phyloP scores from a whole-genome alignment of 2,888 invertebrate species.

The Euclidia mi region DNA sequence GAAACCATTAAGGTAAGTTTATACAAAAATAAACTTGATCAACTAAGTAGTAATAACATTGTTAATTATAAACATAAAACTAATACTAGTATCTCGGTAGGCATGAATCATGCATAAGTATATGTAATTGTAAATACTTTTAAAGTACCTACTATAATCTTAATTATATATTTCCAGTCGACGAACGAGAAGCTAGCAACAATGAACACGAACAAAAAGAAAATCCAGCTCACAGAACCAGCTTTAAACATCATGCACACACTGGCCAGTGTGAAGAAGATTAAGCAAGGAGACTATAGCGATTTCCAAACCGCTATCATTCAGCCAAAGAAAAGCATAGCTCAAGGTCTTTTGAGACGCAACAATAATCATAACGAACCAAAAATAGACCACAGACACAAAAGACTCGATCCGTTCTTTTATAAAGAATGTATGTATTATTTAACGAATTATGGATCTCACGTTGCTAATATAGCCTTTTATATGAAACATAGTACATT shows the following conservation, averaged over 20 bases:
- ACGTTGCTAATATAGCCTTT: slow-evolving; percentile 93
- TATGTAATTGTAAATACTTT: no score
- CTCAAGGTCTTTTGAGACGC: slow-evolving; percentile 82
- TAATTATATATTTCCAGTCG: no score
- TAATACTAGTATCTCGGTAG: no score
- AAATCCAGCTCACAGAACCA: slow-evolving; percentile 87
- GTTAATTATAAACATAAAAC: no score
- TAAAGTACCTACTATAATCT: no score
- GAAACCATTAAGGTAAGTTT: slow-evolving; percentile 80
- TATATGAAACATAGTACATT: slow-evolving; percentile 93
- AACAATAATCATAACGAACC: slow-evolving; percentile 76
- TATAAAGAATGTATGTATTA: slow-evolving; percentile 96
- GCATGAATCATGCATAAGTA: not conserved
- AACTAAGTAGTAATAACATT: not conserved
- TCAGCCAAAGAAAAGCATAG: slow-evolving; percentile 78
- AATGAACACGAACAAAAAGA: slow-evolving; percentile 85
- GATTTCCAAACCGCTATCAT: slow-evolving; percentile 82
- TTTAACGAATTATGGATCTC: slow-evolving; percentile 94
- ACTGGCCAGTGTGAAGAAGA: slow-evolving; percentile 89
- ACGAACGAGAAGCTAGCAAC: slow-evolving; percentile 82
- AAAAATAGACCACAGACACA: slow-evolving; percentile 73
- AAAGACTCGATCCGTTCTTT: slow-evolving; percentile 88
- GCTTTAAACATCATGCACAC: slow-evolving; percentile 91
- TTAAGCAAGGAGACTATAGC: slow-evolving; percentile 89
- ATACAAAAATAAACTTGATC: no score